phyloP scores from a whole-genome alignment of 2,888 invertebrate species.

The Cerceris rybyensis region DNA sequence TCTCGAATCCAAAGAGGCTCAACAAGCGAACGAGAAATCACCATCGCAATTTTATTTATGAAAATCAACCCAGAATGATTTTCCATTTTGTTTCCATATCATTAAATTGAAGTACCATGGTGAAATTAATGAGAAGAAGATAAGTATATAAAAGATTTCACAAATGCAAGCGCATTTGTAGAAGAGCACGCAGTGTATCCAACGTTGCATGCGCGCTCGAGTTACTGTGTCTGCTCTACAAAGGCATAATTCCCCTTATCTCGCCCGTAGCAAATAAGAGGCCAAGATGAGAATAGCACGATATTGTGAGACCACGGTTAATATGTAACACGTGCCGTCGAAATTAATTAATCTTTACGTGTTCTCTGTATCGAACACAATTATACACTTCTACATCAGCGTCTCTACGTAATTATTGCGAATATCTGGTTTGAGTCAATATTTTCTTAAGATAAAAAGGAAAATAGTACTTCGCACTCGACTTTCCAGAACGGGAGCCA shows the following conservation, averaged over 20 bases:
- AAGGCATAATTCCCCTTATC: conserved; percentile 21
- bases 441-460: conserved; percentile 30
- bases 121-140: conserved; percentile 35
- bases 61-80: conserved; percentile 28
- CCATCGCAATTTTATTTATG: not conserved
- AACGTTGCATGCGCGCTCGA: not conserved
- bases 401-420: conserved; percentile 12
- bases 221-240: not conserved
- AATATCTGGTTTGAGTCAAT: conserved; percentile 27
- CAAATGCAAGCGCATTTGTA: no score
- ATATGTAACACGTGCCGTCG: not conserved
- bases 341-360: conserved; percentile 1
- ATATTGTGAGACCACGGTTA: conserved; percentile 1
- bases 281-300: not conserved
- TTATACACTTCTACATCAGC: not conserved
- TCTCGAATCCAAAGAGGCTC: no score
- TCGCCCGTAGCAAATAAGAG: not conserved
- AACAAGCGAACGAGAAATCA: no score
- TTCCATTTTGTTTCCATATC: not conserved
- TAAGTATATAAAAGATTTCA: conserved; percentile 35
- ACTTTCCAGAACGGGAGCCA: not conserved
- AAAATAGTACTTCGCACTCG: conserved; percentile 13
- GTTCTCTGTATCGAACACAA: not conserved
- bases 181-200: not conserved
- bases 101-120: conserved; percentile 12